These are phyloP conservation scores for Chrysolina americana DNA, from an alignment of 2,888 invertebrate species.

Conservation along the genomic window DNA sequence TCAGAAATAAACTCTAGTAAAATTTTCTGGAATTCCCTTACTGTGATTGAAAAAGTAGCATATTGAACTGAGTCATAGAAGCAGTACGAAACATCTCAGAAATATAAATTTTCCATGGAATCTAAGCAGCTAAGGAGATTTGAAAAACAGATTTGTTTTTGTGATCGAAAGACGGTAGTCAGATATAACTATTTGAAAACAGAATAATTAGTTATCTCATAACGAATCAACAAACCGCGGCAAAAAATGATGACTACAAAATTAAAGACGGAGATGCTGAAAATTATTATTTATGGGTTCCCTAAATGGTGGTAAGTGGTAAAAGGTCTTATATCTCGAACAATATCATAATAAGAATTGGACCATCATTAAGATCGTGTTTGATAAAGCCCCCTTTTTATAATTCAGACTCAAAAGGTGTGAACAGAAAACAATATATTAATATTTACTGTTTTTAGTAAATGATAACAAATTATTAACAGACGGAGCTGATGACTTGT, in stretches of 20 bases:
- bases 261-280: slow-evolving; percentile 48
- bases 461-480: not conserved
- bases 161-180: not conserved
- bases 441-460: not conserved
- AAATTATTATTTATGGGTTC: slow-evolving; percentile 63
- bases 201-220: not conserved
- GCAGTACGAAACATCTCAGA: no score
- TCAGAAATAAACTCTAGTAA: no score
- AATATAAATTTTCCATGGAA: no score
- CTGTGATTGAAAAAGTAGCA: no score
- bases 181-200: slow-evolving; percentile 5
- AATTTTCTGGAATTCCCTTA: no score
- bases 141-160: no score
- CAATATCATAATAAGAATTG: slow-evolving; percentile 63
- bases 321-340: slow-evolving; percentile 61
- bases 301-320: slow-evolving; percentile 63
- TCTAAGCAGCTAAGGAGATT: no score
- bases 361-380: slow-evolving; percentile 67
- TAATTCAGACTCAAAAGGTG: slow-evolving; percentile 64
- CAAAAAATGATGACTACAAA: slow-evolving; percentile 21
- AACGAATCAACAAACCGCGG: slow-evolving; percentile 3
- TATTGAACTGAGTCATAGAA: no score
- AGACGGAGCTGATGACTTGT: not conserved
- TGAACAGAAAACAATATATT: slow-evolving; percentile 52
- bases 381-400: slow-evolving; percentile 61